Evolutionary conservation across 53 echinoderm and acorn worm genomes (phyloP).

Genomic region (Astropecten irregularis): DNA sequence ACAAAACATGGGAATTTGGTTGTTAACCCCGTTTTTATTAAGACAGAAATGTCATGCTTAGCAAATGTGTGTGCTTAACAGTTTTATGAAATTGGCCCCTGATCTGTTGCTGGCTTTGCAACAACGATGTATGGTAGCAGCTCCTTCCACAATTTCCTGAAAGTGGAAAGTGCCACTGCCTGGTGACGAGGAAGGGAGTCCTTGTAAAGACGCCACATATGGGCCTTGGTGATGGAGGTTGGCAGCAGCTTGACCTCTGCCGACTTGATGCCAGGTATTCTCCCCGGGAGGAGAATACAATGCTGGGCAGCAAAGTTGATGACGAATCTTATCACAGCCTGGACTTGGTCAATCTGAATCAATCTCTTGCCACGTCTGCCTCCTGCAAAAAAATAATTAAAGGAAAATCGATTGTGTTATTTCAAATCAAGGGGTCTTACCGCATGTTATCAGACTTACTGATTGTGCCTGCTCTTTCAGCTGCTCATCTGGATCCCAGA

Average conservation of each 20-base stretch:
- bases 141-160: slow-evolving; percentile 32
- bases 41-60: too few relatives aligned
- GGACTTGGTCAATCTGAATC: slow-evolving; percentile 21
- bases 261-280: slow-evolving; percentile 33
- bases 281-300: slow-evolving; percentile 21
- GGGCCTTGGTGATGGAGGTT: slow-evolving; percentile 4
- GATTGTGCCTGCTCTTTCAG: too few relatives aligned
- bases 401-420: not conserved
- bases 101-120: too few relatives aligned
- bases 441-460: too few relatives aligned
- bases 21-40: too few relatives aligned
- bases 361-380: slow-evolving; percentile 18
- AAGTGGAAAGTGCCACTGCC: not conserved
- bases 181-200: not conserved
- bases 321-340: not conserved
- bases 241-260: slow-evolving; percentile 35
- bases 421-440: too few relatives aligned
- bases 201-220: slow-evolving; percentile 24
- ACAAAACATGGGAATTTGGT: too few relatives aligned
- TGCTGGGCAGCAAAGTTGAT: slow-evolving; percentile 34
- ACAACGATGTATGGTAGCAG: too few relatives aligned
- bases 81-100: too few relatives aligned
- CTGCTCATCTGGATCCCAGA: too few relatives aligned
- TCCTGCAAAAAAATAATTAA: not conserved
- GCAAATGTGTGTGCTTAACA: too few relatives aligned